These are phyloP conservation scores for Chalcosyrphus nemorum DNA, from an alignment of 2,888 invertebrate genomes.

Conservation along the genomic window DNA sequence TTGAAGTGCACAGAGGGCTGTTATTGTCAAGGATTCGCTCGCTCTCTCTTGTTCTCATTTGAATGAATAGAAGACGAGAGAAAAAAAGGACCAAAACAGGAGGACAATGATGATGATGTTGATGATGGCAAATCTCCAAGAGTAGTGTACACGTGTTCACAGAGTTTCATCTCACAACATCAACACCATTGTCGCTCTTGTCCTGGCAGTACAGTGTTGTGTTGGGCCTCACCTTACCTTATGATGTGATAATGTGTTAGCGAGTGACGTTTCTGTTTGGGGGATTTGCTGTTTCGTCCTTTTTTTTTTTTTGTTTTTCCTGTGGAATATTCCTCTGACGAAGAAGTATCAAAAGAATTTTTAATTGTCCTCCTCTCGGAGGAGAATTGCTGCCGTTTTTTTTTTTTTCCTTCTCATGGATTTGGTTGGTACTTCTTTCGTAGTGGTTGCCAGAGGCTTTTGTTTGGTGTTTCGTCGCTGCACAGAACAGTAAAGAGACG, in stretches of 20 bases:
- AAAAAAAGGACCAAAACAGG: not conserved
- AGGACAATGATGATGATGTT: slow-evolving; percentile 12
- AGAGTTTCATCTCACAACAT: slow-evolving; percentile 54
- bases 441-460: slow-evolving; percentile 45
- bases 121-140: slow-evolving; percentile 66
- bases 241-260: slow-evolving; percentile 68
- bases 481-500: slow-evolving; percentile 4
- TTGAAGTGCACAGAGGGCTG: slow-evolving; percentile 49
- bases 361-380: slow-evolving; percentile 62
- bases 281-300: slow-evolving; percentile 14
- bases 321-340: slow-evolving; percentile 24
- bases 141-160: slow-evolving; percentile 59
- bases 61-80: slow-evolving; percentile 27
- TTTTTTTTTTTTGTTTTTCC: slow-evolving; percentile 5
- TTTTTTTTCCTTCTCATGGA: not conserved
- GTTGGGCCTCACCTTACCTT: slow-evolving; percentile 66
- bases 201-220: slow-evolving; percentile 6
- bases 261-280: slow-evolving; percentile 61
- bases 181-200: slow-evolving; percentile 54
- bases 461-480: slow-evolving; percentile 18
- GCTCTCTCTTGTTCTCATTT: too few relatives aligned
- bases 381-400: slow-evolving; percentile 30
- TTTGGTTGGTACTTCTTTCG: slow-evolving; percentile 10
- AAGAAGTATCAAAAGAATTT: slow-evolving; percentile 65
- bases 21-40: slow-evolving; percentile 31